These are phyloP conservation scores for Muscidifurax raptorellus DNA, from an alignment of 1,140 invertebrate genomes.

Conservation along the genomic window DNA sequence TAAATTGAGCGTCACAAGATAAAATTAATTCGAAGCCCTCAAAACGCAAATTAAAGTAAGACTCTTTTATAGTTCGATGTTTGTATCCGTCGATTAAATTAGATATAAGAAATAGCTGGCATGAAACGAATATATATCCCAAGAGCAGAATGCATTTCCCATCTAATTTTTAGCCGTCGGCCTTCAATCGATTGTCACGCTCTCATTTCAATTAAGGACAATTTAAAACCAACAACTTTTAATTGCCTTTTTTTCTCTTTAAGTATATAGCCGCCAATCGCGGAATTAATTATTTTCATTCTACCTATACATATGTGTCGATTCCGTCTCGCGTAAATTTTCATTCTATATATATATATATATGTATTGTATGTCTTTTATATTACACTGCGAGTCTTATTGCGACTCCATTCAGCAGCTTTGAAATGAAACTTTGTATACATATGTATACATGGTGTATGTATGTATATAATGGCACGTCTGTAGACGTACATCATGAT, in stretches of 20 bases:
- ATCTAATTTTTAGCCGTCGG: neutral
- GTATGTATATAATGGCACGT: neutral
- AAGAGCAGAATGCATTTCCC: neutral
- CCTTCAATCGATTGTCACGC: slow-evolving; percentile 22
- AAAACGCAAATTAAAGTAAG: too few relatives aligned
- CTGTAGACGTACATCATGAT: too few relatives aligned
- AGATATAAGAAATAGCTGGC: too few relatives aligned
- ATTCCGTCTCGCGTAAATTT: neutral
- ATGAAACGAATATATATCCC: too few relatives aligned
- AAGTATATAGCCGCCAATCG: neutral
- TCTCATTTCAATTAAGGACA: slow-evolving; percentile 45
- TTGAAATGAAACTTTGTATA: neutral
- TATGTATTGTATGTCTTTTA: too few relatives aligned
- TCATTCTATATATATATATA: too few relatives aligned
- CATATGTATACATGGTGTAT: neutral
- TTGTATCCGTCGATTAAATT: too few relatives aligned
- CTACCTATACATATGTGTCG: neutral
- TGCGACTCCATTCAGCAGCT: neutral
- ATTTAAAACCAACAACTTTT: slow-evolving; percentile 28
- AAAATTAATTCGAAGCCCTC: too few relatives aligned
- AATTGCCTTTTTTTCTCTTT: slow-evolving; percentile 28
- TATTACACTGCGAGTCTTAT: neutral
- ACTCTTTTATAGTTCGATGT: too few relatives aligned
- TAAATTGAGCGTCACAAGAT: too few relatives aligned
- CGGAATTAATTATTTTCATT: slow-evolving; percentile 2